Evolutionary conservation across 2,113 vertebrate genomes (phyloP), one percentile per base, ranked within the genome.

Genomic region (Channa argus): DNA sequence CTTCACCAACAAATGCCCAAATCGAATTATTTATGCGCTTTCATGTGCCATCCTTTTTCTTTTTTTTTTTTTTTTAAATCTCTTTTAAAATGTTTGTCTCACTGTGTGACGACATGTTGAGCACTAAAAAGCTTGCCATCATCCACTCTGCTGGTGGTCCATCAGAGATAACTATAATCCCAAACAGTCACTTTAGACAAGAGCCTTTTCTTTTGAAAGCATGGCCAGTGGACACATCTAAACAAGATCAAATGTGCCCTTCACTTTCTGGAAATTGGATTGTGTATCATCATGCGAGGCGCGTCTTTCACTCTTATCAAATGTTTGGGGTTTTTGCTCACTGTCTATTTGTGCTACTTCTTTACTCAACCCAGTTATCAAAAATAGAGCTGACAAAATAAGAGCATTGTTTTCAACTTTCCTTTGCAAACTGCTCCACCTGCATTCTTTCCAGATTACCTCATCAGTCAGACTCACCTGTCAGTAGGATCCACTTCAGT

Each of bases 211-310:
- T 86, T 84, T 82, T 41, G 36, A 72, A 56, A 74, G 75, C 70
- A 36, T 8, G 46, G 62, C 39, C 54, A 62, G 45, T 75, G 44
- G 78, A 63, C 68, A 63, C 53, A 64, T 87, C 81, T 73, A 79
- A 88, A 81, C 63, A 45, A 88, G 82, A 87, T 90, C 86, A 89
- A 83, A 82, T 67, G 50, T 73, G 49, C 51, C 82, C 76, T 79
- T 85, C 84, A 63, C 72, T 78, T 45, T 70, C 41, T 43, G 47
- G 70, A 70, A 82, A 89, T 84, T 80, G 75, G 64, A 54, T 69
- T 55, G 58, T 34, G 14, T 41, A 73, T 90, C 55, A 63, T 58
- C 46, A 83, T 67, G 44, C 5, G 49, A 63, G 64, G 68, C 51
- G 37, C 64, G n/a, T 53, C 49, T 76, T 73, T 73, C 50, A 66